Evolutionary conservation across 2,888 invertebrate genomes (phyloP).

Genomic region (Altica lythri): DNA sequence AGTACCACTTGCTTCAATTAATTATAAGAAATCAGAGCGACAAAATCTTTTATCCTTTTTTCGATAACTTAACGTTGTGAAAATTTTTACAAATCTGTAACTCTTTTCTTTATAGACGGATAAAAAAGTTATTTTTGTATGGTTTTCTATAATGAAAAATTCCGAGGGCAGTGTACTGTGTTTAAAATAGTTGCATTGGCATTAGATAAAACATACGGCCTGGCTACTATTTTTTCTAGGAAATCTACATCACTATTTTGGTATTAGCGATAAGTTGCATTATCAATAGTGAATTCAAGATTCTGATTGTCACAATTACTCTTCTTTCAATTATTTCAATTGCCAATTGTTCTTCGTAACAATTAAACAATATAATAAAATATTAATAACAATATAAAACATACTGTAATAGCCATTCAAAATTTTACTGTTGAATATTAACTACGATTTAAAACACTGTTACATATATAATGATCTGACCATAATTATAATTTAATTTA

Average conservation of each 20-base stretch:
- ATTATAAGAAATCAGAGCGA: too few species aligned
- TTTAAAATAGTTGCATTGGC: constrained; percentile 9
- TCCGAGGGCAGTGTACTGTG: neutral
- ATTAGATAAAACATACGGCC: constrained; percentile 9
- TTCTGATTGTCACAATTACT: constrained; percentile 20
- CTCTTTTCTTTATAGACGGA: too few species aligned
- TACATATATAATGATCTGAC: too few species aligned
- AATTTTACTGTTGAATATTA: too few species aligned
- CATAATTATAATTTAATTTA: too few species aligned
- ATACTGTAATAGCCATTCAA: too few species aligned
- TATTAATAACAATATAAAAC: constrained; percentile 5
- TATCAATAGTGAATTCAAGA: constrained; percentile 15
- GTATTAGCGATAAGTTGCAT: constrained; percentile 16
- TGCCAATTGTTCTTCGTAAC: constrained; percentile 23
- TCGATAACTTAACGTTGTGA: too few species aligned
- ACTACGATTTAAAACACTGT: too few species aligned
- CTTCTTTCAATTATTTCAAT: constrained; percentile 23
- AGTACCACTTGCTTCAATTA: too few species aligned
- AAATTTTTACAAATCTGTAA: too few species aligned
- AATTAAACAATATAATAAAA: constrained; percentile 16
- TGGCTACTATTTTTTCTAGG: constrained; percentile 15
- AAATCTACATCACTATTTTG: constrained; percentile 17
- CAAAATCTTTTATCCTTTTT: too few species aligned
- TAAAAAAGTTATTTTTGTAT: too few species aligned
- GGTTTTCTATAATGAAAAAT: neutral